Evolutionary conservation across 2,113 vertebrate genomes (phyloP).

Genomic region (Cynocephalus volans): DNA sequence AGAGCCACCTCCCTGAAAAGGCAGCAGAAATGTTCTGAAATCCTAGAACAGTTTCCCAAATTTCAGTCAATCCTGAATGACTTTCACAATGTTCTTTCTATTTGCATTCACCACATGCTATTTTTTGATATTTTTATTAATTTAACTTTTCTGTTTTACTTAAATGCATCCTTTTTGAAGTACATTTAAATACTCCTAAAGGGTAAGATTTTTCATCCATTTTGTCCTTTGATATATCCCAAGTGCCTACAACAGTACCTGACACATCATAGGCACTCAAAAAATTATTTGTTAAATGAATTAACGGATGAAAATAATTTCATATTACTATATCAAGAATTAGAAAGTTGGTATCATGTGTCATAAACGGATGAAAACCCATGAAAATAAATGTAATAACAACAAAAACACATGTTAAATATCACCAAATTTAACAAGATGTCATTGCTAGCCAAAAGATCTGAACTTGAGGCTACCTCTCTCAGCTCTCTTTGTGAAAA

Average conservation of each 20-base stretch:
- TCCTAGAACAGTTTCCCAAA: constrained; percentile 3
- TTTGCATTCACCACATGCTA: background rate
- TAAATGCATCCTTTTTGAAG: background rate
- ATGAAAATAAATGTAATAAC: background rate
- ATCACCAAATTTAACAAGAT: background rate
- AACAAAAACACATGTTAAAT: background rate
- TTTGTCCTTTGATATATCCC: background rate
- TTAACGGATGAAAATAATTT: background rate
- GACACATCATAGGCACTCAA: background rate
- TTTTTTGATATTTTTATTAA: background rate
- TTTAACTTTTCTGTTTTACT: background rate
- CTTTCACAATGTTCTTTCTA: no score
- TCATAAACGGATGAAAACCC: background rate
- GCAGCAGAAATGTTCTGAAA: background rate
- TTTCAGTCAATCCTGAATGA: background rate
- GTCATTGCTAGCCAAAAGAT: background rate
- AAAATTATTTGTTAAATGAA: background rate
- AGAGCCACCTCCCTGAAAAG: background rate
- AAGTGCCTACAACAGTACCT: background rate
- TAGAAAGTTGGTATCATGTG: background rate
- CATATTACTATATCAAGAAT: background rate
- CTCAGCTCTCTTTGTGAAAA: background rate
- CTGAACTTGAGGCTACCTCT: background rate
- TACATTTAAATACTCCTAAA: background rate
- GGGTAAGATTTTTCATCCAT: background rate